Evolutionary conservation across 1,140 invertebrate species (phyloP).

Genomic region (Drosophila serrata): DNA sequence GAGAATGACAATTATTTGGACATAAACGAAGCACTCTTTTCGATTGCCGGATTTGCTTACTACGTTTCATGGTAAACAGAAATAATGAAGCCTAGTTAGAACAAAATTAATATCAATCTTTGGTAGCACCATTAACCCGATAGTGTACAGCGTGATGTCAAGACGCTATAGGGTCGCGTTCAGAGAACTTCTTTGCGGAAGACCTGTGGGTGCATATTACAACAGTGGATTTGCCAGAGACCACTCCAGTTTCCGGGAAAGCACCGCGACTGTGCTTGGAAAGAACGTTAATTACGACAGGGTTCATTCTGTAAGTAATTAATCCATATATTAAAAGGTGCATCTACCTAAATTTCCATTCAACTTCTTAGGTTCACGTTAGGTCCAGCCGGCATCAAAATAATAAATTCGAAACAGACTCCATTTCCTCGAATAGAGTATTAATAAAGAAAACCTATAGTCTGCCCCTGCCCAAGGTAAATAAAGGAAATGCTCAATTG

Average conservation of each 20-base stretch:
- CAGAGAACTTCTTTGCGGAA: conserved; percentile 89
- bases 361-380: conserved; percentile 41
- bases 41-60: conserved; percentile 92
- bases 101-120: background rate
- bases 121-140: conserved; percentile 93
- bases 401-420: conserved; percentile 25
- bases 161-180: conserved; percentile 93
- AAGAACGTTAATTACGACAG: conserved; percentile 59
- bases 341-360: background rate
- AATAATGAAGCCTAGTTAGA: background rate
- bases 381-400: conserved; percentile 42
- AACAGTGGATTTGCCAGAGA: conserved; percentile 86
- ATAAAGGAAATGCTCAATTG: background rate
- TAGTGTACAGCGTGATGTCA: conserved; percentile 97
- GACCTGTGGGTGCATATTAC: conserved; percentile 72
- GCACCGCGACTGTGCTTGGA: conserved; percentile 64
- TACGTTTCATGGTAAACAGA: conserved; percentile 90
- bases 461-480: conserved; percentile 54
- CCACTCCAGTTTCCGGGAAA: conserved; percentile 87
- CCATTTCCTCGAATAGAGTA: conserved; percentile 41
- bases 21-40: conserved; percentile 92
- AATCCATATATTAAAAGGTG: background rate
- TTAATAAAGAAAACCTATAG: conserved; percentile 57
- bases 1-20: conserved; percentile 87
- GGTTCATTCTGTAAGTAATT: conserved; percentile 62